These are phyloP conservation scores for Napeogenes inachia DNA, from an alignment of 2,888 invertebrate species.

Conservation along the genomic window DNA sequence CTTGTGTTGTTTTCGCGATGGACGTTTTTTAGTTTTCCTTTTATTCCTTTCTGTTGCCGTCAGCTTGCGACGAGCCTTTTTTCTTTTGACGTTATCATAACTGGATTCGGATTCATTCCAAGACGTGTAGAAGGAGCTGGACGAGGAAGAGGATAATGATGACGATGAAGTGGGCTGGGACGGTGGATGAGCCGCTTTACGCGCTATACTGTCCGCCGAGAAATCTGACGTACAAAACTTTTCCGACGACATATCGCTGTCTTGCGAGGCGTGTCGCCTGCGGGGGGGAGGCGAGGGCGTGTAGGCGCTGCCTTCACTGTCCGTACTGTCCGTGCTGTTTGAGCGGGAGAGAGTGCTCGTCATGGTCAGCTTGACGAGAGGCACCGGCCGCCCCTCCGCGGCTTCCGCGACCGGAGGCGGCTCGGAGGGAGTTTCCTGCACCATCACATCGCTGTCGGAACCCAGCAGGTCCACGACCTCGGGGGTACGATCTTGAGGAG, in stretches of 20 bases:
- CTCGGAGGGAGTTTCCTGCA: constrained; percentile 52
- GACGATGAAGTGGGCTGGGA: constrained; percentile 23
- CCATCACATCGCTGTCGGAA: constrained; percentile 74
- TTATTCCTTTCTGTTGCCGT: constrained; percentile 33
- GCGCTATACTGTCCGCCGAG: constrained; percentile 20
- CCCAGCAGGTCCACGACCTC: constrained; percentile 79
- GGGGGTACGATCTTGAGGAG: constrained; percentile 81
- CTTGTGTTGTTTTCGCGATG: constrained; percentile 37
- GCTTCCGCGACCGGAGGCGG: constrained; percentile 25
- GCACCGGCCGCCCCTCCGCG: constrained; percentile 25
- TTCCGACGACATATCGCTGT: neutral
- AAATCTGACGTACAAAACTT: constrained; percentile 12
- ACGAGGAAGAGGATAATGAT: constrained; percentile 21
- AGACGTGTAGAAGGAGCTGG: constrained; percentile 17
- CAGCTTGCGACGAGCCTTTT: constrained; percentile 33
- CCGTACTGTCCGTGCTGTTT: constrained; percentile 25
- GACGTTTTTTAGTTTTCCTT: constrained; percentile 36
- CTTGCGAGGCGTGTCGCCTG: constrained; percentile 6
- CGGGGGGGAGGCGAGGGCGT: constrained; percentile 33
- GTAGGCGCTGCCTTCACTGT: constrained; percentile 45
- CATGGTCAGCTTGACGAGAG: constrained; percentile 37
- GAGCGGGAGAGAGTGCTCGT: neutral
- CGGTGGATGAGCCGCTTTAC: constrained; percentile 11
- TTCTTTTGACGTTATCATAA: constrained; percentile 26
- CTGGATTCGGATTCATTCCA: constrained; percentile 25